A percentile compares a stretch with the other conserved stretches of the same genome.
phyloP scores from a whole-genome alignment of 1,140 invertebrate genomes.

The Trissolcus basalis region DNA sequence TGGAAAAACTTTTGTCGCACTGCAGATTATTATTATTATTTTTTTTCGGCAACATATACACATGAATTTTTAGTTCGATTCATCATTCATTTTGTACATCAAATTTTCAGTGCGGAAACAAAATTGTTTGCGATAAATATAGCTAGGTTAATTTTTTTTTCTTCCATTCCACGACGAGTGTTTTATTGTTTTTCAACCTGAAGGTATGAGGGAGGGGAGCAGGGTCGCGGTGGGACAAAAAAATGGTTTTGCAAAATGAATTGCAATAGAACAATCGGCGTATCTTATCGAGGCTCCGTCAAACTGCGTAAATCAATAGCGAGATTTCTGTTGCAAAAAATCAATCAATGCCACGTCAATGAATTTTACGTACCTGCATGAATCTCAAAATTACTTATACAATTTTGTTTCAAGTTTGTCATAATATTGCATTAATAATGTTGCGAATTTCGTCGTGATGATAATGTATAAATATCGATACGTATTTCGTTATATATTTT shows the following conservation, averaged over 20 bases:
- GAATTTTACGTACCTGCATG: conserved; percentile 10
- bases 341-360: conserved; percentile 40
- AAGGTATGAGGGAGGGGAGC: not conserved
- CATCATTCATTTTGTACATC: conserved; percentile 35
- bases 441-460: too few species aligned
- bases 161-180: conserved; percentile 24
- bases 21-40: conserved; percentile 14
- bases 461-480: too few species aligned
- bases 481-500: too few species aligned
- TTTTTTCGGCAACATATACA: conserved; percentile 31
- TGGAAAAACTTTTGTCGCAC: conserved; percentile 13
- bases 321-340: conserved; percentile 37
- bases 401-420: not conserved
- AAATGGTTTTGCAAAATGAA: conserved; percentile 29
- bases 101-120: conserved; percentile 27
- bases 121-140: conserved; percentile 47
- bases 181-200: conserved; percentile 33
- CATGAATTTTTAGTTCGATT: conserved; percentile 18
- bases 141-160: conserved; percentile 22
- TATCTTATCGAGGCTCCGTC: conserved; percentile 18
- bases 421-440: too few species aligned
- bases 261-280: conserved; percentile 18
- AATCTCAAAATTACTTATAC: conserved; percentile 6
- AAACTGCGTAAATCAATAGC: conserved; percentile 37
- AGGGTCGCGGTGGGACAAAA: not conserved